A percentile compares a stretch with the other conserved stretches of the same genome.
Evolutionary conservation across 2,888 invertebrate genomes (phyloP).

Genomic region (Meliscaeva auricollis): DNA sequence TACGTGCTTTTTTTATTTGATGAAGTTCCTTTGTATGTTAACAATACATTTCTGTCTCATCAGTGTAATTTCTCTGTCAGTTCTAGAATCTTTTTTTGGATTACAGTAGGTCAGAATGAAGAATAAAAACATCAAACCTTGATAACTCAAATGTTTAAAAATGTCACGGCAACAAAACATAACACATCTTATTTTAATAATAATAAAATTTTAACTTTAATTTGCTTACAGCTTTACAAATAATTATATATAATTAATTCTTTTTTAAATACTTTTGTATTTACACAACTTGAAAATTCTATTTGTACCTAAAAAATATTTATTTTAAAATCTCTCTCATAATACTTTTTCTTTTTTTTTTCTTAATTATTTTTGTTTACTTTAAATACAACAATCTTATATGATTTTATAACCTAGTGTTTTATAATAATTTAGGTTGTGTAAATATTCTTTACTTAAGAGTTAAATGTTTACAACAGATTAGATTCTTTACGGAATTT

Average conservation of each 20-base stretch:
- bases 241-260: conserved; percentile 62
- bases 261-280: conserved; percentile 68
- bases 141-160: no score
- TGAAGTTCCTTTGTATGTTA: no score
- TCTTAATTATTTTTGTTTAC: conserved; percentile 17
- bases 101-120: no score
- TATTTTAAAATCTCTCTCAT: conserved; percentile 67
- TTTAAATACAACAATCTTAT: conserved; percentile 59
- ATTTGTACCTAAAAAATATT: conserved; percentile 74
- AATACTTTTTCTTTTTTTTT: conserved; percentile 18
- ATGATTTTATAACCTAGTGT: conserved; percentile 45
- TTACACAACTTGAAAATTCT: conserved; percentile 69
- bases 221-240: conserved; percentile 68
- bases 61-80: no score
- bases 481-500: conserved; percentile 43
- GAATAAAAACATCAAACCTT: no score
- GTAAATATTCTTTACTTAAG: conserved; percentile 43
- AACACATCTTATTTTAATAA: conserved; percentile 42
- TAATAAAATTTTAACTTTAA: conserved; percentile 73
- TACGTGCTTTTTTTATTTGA: no score
- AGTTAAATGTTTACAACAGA: conserved; percentile 29
- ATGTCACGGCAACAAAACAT: conserved; percentile 7
- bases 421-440: conserved; percentile 22
- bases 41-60: no score
- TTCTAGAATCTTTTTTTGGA: no score